phyloP scores from a whole-genome alignment of 2,113 vertebrate species.

The Ctenodactylus gundi region DNA sequence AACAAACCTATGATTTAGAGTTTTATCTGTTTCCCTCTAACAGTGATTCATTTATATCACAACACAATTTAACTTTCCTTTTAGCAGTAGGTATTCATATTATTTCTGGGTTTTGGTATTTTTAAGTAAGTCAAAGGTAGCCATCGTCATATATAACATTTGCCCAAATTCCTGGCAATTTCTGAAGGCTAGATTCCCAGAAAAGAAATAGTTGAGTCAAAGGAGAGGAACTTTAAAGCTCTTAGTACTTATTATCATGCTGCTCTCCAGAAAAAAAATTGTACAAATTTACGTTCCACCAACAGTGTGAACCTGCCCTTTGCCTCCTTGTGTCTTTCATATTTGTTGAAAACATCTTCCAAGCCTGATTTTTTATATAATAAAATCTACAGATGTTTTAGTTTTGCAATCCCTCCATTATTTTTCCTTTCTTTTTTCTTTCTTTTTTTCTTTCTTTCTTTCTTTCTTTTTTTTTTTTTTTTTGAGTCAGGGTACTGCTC shows the following conservation, averaged over 20 bases:
- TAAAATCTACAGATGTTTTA: background rate
- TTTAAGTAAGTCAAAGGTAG: slow-evolving; percentile 45
- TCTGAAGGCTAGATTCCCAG: background rate
- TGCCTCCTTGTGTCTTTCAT: background rate
- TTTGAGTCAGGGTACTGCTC: no score
- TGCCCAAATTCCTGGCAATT: slow-evolving; percentile 48
- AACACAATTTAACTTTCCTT: slow-evolving; percentile 45
- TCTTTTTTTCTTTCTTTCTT: no score
- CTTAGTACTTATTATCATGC: slow-evolving; percentile 22
- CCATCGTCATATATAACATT: background rate
- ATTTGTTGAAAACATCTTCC: slow-evolving; percentile 29
- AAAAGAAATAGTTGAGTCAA: slow-evolving; percentile 39
- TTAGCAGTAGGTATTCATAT: slow-evolving; percentile 11
- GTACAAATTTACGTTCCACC: slow-evolving; percentile 3
- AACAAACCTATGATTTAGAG: slow-evolving; percentile 17
- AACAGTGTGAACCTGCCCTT: background rate
- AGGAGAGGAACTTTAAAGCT: background rate
- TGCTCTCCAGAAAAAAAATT: slow-evolving; percentile 12
- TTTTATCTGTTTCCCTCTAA: background rate
- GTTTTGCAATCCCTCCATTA: slow-evolving; percentile 33
- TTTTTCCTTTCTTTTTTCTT: no score
- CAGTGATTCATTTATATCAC: slow-evolving; percentile 39
- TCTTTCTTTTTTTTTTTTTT: no score
- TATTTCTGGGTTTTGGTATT: background rate
- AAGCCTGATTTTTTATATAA: slow-evolving; percentile 47